Evolutionary conservation across 2,888 invertebrate genomes (phyloP).

Genomic region (Paralinhomoeus sp.): DNA sequence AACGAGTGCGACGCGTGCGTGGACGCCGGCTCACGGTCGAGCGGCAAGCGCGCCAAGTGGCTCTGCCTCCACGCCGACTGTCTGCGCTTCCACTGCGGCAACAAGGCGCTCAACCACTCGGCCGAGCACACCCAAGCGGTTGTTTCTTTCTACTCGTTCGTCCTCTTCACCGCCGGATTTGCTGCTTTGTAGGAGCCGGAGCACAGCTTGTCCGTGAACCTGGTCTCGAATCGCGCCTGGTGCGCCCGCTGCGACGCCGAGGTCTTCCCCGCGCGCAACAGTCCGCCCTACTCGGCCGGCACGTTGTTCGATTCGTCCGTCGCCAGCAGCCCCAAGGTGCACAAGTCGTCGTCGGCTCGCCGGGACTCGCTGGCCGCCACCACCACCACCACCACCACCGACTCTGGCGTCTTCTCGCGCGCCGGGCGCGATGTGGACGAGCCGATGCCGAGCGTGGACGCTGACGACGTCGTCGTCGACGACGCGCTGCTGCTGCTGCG

Average conservation of each 20-base stretch:
- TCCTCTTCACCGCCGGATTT: neutral
- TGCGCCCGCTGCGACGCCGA: slow-evolving; percentile 65
- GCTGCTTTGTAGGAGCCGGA: slow-evolving; percentile 12
- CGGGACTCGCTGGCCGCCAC: too few species aligned
- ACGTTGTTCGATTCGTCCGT: neutral
- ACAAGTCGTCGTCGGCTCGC: neutral
- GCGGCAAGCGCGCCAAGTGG: too few species aligned
- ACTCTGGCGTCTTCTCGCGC: too few species aligned
- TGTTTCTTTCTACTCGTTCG: slow-evolving; percentile 11
- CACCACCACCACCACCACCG: too few species aligned
- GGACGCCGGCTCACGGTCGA: too few species aligned
- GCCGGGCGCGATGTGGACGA: too few species aligned
- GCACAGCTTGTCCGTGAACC: slow-evolving; percentile 44
- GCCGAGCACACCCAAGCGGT: slow-evolving; percentile 48
- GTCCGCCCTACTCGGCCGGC: slow-evolving; percentile 27
- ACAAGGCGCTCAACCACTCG: slow-evolving; percentile 57
- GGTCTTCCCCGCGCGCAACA: slow-evolving; percentile 39
- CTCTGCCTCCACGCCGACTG: slow-evolving; percentile 58
- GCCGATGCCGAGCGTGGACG: too few species aligned
- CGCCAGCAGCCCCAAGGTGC: neutral
- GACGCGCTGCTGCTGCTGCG: neutral
- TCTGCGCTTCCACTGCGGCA: slow-evolving; percentile 56
- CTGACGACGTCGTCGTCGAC: too few species aligned
- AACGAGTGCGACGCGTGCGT: too few species aligned
- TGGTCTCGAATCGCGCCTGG: slow-evolving; percentile 61